Conservation (phyloP, 2,113 vertebrate species). For the Formicarius rufipectus region DNA sequence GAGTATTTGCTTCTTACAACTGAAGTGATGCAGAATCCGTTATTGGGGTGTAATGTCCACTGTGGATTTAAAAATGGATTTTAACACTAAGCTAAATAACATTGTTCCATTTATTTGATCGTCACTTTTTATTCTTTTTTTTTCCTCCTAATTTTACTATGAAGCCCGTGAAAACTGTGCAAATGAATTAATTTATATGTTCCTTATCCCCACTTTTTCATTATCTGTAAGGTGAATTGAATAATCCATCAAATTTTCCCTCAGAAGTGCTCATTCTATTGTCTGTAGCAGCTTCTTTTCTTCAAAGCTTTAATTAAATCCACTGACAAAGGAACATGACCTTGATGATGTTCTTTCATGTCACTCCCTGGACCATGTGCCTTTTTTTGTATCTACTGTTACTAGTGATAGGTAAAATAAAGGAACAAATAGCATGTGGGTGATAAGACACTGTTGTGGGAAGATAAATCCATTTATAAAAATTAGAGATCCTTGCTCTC, state of each 20-base stretch:
- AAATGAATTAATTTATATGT: not conserved
- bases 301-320: not conserved
- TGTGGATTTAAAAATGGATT: not conserved
- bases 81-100: not conserved
- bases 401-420: not conserved
- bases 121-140: not conserved
- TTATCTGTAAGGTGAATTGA: not conserved
- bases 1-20: not conserved
- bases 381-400: not conserved
- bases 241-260: not conserved
- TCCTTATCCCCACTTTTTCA: not conserved
- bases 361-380: not conserved
- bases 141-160: not conserved
- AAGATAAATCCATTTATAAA: not conserved
- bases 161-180: not conserved
- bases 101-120: not conserved
- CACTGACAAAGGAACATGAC: not conserved
- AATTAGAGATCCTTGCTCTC: not conserved
- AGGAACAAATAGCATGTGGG: not conserved
- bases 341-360: not conserved
- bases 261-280: not conserved
- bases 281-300: not conserved
- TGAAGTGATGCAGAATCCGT: not conserved
- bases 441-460: not conserved
- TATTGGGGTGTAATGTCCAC: fast-evolving